Evolutionary conservation across 2,888 invertebrate species (phyloP).

Genomic region (Phaonia tiefii): DNA sequence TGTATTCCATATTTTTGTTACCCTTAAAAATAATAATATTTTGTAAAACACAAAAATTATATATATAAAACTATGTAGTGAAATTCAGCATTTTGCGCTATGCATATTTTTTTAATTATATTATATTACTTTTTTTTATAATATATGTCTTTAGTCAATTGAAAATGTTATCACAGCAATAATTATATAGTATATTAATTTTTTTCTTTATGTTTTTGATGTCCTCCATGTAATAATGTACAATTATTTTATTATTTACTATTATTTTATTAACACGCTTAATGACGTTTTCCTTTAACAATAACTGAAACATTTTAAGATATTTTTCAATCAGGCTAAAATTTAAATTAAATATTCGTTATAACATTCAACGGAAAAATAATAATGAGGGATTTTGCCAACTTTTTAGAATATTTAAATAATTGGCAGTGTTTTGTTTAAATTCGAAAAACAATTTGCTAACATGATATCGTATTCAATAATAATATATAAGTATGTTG

Average conservation of each 20-base stretch:
- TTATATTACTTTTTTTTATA: conserved; percentile 26
- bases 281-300: conserved; percentile 45
- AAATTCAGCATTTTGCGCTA: conserved; percentile 26
- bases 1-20: too few species aligned
- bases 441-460: conserved; percentile 4
- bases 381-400: conserved; percentile 45
- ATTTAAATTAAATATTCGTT: conserved; percentile 4
- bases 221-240: conserved; percentile 49
- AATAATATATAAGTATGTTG: not conserved
- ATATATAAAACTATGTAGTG: not conserved
- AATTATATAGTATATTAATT: conserved; percentile 69
- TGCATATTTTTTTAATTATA: conserved; percentile 3
- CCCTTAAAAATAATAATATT: too few species aligned
- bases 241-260: conserved; percentile 37
- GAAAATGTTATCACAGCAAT: conserved; percentile 79
- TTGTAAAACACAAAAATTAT: not conserved
- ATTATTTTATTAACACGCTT: conserved; percentile 46
- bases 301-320: conserved; percentile 28
- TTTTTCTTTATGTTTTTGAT: conserved; percentile 62
- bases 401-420: conserved; percentile 58
- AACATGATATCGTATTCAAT: conserved; percentile 9
- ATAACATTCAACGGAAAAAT: conserved; percentile 27
- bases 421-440: conserved; percentile 63
- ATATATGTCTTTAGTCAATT: conserved; percentile 71
- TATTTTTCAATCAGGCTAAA: not conserved